A percentile compares a stretch with the other conserved stretches of the same genome.
These are phyloP conservation scores for Crocidura indochinensis DNA, from an alignment of 2,797 vertebrate genomes.

Conservation along the genomic window DNA sequence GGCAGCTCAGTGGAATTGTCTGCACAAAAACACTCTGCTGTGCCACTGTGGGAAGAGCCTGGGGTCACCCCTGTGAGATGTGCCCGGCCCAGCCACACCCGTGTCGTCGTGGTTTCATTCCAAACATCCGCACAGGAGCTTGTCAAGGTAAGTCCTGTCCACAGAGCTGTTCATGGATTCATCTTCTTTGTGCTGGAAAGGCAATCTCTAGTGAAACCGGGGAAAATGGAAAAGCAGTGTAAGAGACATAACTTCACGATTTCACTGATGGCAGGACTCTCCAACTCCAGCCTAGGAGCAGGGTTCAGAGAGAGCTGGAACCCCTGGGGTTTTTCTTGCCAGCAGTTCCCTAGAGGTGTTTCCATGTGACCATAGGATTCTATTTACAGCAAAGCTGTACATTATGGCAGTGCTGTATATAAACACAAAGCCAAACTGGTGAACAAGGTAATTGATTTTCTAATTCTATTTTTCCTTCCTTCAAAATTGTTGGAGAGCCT, in stretches of 20 bases:
- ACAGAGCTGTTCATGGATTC: slow-evolving; percentile 89
- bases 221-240: slow-evolving; percentile 90
- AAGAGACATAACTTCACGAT: slow-evolving; percentile 91
- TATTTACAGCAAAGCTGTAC: slow-evolving; percentile 68
- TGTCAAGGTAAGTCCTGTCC: slow-evolving; percentile 95
- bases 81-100: slow-evolving; percentile 98
- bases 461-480: slow-evolving; percentile 62
- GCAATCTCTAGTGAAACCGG: slow-evolving; percentile 89
- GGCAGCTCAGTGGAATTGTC: slow-evolving; percentile 97
- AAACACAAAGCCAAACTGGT: slow-evolving; percentile 56
- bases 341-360: slow-evolving; percentile 76
- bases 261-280: slow-evolving; percentile 89
- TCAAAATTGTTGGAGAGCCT: slow-evolving; percentile 61
- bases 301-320: slow-evolving; percentile 85
- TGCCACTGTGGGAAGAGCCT: slow-evolving; percentile 97
- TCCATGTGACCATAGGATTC: slow-evolving; percentile 66
- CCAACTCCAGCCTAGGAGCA: slow-evolving; percentile 87
- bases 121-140: slow-evolving; percentile 97
- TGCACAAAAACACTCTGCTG: slow-evolving; percentile 99
- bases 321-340: slow-evolving; percentile 86
- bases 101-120: slow-evolving; percentile 98
- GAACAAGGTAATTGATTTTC: slow-evolving; percentile 44
- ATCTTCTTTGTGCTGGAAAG: slow-evolving; percentile 92
- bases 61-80: slow-evolving; percentile 99
- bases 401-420: slow-evolving; percentile 63